Evolutionary conservation across 2,888 invertebrate genomes (phyloP), one percentile per base, ranked within the genome.

Genomic region (Drosophila borealis): DNA sequence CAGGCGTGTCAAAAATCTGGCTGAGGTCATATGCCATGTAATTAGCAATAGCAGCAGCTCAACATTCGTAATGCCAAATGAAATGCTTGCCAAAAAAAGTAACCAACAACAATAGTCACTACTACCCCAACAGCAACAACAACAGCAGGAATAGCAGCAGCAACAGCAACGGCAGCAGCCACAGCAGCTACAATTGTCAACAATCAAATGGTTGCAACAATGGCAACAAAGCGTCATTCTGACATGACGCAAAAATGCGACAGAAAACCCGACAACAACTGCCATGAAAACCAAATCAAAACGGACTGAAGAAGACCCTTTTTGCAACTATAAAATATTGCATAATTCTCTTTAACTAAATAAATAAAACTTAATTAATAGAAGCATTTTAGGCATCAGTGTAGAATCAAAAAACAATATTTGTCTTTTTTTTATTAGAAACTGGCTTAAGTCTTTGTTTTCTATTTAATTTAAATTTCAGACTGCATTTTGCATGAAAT

Each of bases 41-140:
- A 85, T 85, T 88, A 80, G 83, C 75, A 74, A 64, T 76, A 81
- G 49, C 80, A 77, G 62, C 56, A 54, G 41, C 36, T 56, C 49
- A 64, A 45, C 67, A 64, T 56, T 39, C 36, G 49, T 72, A 71
- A 62, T 70, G 74, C 61, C 80, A 75, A 62, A 67, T 55, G 36
- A 21, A 51, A 80, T 62, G 41, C 17, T 33, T 50, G 60, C 39
- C 53, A 66, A 62, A 29, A 63, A 55, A 34, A 21, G 19, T 42
- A 55, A 9, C 21, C 57, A 53, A 44, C 55, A 65, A 13, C 55
- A 60, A 4, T 39, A 25, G 50, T 25, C 37, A 34, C 44, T 46
- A 9, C 45, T 46, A 51, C 46, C 55, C 10, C 50, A 55, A 8
- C 50, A 25, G 19, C 42, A 51, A 8, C 54, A 68, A 13, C 37